Evolutionary conservation across 2,888 invertebrate genomes (phyloP), one percentile per base, ranked within the genome.

Genomic region (Drosophila tripunctata): DNA sequence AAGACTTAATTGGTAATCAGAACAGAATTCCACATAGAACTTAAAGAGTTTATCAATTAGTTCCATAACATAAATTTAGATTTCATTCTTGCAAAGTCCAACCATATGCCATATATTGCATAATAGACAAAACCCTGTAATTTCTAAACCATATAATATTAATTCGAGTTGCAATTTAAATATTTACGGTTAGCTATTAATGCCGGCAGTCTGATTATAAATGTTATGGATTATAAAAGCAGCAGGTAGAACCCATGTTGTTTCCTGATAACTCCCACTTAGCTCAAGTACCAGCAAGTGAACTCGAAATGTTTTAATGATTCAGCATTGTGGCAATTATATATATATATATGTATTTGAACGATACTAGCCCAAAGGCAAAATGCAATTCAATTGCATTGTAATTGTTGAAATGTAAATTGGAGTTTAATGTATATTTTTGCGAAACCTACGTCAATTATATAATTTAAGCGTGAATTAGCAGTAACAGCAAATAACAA

Each of bases 391-490:
- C 62, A 61, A 68, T 62, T 67, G 56, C 48, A 62, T 33, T 65
- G 63, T 56, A 67, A 61, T 54, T 51, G 60, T 57, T 73, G 57
- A 73, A 72, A 73, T 68, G 68, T 73, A 77, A 81, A 85, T 85
- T 77, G 75, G 63, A 79, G 60, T 65, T 85, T 77, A 83, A 85
- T 85, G 83, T 71, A 66, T 77, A 72, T 71, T 85, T 65, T 73
- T 80, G 66, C 66, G 67, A 80, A 74, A 85, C 70, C 75, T 71
- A 80, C 70, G 74, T 78, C 83, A 85, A 83, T 80, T 83, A 85
- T 83, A 79, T 85, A 82, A 85, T 82, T 82, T 75, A 67, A 85
- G 81, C 84, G 71, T 66, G 71, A 82, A 82, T 81, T 82, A 74
- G 78, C 75, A 75, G 50, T 41, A 63, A 15, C 30, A 30, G 31